Base-by-base conservation (phyloP, 2,797 vertebrate genomes). In the Sparidentex hasta region DNA sequence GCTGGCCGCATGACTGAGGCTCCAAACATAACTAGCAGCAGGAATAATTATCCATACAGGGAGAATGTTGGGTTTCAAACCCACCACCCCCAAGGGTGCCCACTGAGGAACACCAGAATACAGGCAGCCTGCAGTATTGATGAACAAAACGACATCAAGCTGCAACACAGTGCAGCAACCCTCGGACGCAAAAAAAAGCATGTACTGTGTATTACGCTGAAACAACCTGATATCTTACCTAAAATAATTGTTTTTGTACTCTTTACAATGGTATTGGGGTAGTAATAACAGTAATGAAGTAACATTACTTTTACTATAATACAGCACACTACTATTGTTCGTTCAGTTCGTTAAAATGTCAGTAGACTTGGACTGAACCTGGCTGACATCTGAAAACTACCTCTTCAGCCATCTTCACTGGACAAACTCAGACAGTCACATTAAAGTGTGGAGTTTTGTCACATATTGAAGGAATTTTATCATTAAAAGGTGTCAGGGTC, bases 21-120 rank as follows among this genome's bases (percentile, higher is more conserved):
- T 72, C 74, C 48, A 65, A 62, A 65, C 54, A 63, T 61, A 85
- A 81, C 64, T 71, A 81, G 64, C 66, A 70, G 51, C 77, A 77
- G 57, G 50, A 12, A 81, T 84, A 85, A 85, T 90, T 85, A 84
- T 70, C 72, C 84, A 76, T 66, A 66, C 27, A 47, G 67, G 16
- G 48, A 76, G 20, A 81, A 66, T 33, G 68, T 23, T 58, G 43
- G 71, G 69, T 59, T 81, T 81, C 50, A 78, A 81, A 78, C 66
- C 48, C 77, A 69, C 33, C 51, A 77, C 38, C 72, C 76, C 72
- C 63, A 61, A 38, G 64, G 61, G 77, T 59, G 59, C 48, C 77
- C 20, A 55, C 63, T 12, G 57, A 70, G 54, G 29, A 52, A 38
- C 55, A 54, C 58, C 56, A 46, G 58, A 54, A 72, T 48, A 57